Percentiles rank a stretch among this genome's conserved stretches.
Conservation (phyloP, 92 coral and sea anemone species). For the Ricordea florida region DNA sequence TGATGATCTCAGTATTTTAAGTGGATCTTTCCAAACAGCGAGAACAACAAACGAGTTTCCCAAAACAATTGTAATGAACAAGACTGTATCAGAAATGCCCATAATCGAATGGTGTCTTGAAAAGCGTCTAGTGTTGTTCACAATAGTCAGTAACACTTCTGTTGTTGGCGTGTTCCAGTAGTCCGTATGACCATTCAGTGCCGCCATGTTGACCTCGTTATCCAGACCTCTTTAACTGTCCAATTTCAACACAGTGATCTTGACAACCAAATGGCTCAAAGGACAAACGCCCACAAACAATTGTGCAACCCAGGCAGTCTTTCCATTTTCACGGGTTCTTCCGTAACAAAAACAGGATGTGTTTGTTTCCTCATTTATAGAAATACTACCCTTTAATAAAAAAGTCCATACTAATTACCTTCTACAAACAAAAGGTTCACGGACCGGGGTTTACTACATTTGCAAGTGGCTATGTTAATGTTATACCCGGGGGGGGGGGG, state of each 20-base stretch:
- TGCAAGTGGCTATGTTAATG: too few relatives aligned
- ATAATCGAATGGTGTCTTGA: background rate
- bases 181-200: background rate
- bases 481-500: too few relatives aligned
- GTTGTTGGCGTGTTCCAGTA: conserved; percentile 8
- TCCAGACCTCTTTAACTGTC: background rate
- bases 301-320: too few relatives aligned
- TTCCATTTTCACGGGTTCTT: too few relatives aligned
- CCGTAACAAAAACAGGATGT: too few relatives aligned
- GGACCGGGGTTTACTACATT: too few relatives aligned
- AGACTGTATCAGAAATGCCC: background rate
- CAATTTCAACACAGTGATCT: background rate
- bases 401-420: too few relatives aligned
- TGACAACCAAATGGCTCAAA: background rate
- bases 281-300: background rate
- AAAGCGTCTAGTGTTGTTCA: background rate
- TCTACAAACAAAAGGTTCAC: too few relatives aligned
- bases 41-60: conserved; percentile 1
- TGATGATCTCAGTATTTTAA: background rate
- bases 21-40: conserved; percentile 9
- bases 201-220: conserved; percentile 14
- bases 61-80: background rate
- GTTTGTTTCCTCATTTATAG: too few relatives aligned
- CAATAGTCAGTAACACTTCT: background rate
- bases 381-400: too few relatives aligned